Conservation (phyloP, 2,888 invertebrate genomes). For the Drosophila robusta region DNA sequence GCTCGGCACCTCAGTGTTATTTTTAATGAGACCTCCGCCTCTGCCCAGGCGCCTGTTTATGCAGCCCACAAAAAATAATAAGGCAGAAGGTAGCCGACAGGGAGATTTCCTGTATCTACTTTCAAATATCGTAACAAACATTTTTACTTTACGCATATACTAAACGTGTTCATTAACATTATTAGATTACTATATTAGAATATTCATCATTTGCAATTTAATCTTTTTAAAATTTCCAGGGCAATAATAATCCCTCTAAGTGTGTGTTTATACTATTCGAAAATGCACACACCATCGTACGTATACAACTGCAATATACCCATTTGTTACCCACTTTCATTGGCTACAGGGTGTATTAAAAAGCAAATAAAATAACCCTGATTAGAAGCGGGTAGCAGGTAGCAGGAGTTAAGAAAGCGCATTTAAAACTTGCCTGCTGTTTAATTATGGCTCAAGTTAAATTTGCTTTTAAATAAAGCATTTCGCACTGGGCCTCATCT, state of each 20-base stretch:
- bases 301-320: background rate
- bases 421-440: constrained; percentile 44
- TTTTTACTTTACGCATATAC: no score
- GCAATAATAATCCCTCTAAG: no score
- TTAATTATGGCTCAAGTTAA: constrained; percentile 71
- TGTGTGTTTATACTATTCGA: no score
- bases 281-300: no score
- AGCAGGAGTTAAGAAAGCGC: constrained; percentile 21
- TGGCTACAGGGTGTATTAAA: background rate
- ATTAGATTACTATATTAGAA: no score
- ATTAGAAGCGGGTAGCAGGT: constrained; percentile 48
- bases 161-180: no score
- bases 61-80: constrained; percentile 12
- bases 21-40: constrained; percentile 65
- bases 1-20: constrained; percentile 44
- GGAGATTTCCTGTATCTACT: background rate
- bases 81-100: background rate
- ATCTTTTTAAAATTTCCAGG: no score
- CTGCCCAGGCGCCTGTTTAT: constrained; percentile 5
- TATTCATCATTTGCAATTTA: no score
- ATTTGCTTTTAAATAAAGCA: constrained; percentile 40
- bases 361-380: constrained; percentile 44
- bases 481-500: constrained; percentile 3
- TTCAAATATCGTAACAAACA: no score
- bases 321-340: background rate